A percentile compares a stretch with the other conserved stretches of the same genome.
phyloP scores from a whole-genome alignment of 2,888 invertebrate species.

The Eupithecia exiguata region DNA sequence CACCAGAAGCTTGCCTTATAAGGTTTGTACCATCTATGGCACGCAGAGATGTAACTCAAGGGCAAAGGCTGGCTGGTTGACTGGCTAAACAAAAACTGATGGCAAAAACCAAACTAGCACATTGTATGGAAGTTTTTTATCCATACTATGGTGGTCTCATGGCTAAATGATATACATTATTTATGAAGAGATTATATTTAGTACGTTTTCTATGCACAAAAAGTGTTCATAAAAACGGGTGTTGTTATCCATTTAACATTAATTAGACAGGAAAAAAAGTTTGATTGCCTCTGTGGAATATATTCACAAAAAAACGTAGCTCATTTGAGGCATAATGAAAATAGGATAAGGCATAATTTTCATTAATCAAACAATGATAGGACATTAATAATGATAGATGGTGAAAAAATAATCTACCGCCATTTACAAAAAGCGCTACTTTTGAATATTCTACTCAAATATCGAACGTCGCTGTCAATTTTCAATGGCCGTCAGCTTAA shows the following conservation, averaged over 20 bases:
- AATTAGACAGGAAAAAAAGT: not conserved
- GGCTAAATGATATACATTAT: slow-evolving; percentile 36
- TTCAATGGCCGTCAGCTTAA: slow-evolving; percentile 17
- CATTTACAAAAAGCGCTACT: slow-evolving; percentile 15
- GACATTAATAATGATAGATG: not conserved
- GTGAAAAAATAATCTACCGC: not conserved
- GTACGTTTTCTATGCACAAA: slow-evolving; percentile 8
- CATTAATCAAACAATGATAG: not conserved
- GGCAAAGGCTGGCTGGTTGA: slow-evolving; percentile 44
- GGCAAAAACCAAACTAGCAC: slow-evolving; percentile 38
- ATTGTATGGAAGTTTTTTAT: slow-evolving; percentile 36
- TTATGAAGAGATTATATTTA: slow-evolving; percentile 26
- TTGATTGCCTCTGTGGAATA: not conserved
- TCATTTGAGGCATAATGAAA: not conserved
- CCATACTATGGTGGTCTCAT: slow-evolving; percentile 26
- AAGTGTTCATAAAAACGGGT: not conserved
- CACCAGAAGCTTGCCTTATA: not conserved
- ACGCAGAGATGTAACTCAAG: slow-evolving; percentile 18
- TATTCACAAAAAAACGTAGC: not conserved
- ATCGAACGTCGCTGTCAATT: slow-evolving; percentile 16
- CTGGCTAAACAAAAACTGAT: slow-evolving; percentile 35
- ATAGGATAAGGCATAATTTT: not conserved
- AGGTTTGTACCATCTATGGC: not conserved
- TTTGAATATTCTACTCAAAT: slow-evolving; percentile 9
- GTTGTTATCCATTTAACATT: slow-evolving; percentile 11